Base-by-base conservation (phyloP, 2,888 invertebrate genomes). In the Dimorphilus gyrociliatus region DNA sequence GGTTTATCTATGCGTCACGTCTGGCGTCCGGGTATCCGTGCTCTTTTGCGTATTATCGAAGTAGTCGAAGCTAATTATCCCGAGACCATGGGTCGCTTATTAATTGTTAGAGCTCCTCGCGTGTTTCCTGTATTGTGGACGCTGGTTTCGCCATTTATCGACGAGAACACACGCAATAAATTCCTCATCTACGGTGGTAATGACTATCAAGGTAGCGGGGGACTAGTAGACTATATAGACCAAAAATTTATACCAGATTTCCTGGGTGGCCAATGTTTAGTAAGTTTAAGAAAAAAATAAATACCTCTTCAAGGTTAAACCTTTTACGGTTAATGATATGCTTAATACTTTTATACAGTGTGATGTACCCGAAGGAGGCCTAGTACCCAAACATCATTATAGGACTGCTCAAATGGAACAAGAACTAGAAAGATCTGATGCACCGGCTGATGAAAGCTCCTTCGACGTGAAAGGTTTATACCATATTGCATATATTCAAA, bases 91-190 rank as follows among this genome's bases (percentile, higher is more conserved):
- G 84, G 82, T 2, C 68, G 81, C 21, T 80, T 88, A 37, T 70
- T 88, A 34, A 81, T 90, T 34, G 81, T 86, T 25, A 69, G 86
- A 26, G 88, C 88, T 8, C 88, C 88, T 1, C 69, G 88, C 39
- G 85, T 88, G 28, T 90, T 90, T 62, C 88, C 88, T 3, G 84
- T 90, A 33, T 68, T 90, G 21, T 90, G 88, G 88, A 88, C 88
- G 0, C 73, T 90, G 34, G 80, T 90, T 41, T 81, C 81, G 63
- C 81, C 86, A 2, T 88, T 90, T 60, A 90, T 90, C 49, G 85
- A 88, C 64, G 88, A 88, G 60, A 79, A 81, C 59, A 88, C 86
- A 1, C 74, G 86, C 39, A 77, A 78, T 47, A 85, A 86, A 62
- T 85, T 86, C 64, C 68, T 85, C 55, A 81, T 90, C 61, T 85